Percentiles rank a stretch among this genome's conserved stretches.
phyloP scores from a whole-genome alignment of 2,888 invertebrate genomes.

The Eulithis testata region DNA sequence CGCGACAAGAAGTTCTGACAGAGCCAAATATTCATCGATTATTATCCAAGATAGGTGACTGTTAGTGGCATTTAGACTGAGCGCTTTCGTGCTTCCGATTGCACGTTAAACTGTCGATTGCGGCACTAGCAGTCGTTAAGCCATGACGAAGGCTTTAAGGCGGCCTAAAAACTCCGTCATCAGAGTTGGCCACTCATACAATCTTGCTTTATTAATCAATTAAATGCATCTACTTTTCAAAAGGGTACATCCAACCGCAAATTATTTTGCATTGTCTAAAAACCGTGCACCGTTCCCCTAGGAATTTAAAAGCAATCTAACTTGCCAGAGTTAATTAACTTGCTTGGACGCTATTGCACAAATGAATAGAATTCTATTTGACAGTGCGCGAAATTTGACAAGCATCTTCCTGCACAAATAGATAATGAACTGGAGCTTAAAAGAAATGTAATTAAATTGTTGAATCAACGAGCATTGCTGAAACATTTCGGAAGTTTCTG shows the following conservation, averaged over 20 bases:
- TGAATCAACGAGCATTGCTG: neutral
- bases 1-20: too few relatives aligned
- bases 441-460: slow-evolving; percentile 1
- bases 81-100: too few relatives aligned
- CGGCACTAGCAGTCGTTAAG: too few relatives aligned
- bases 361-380: neutral
- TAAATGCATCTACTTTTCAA: neutral
- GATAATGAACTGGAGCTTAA: neutral
- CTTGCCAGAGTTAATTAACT: neutral
- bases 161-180: too few relatives aligned
- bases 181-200: too few relatives aligned
- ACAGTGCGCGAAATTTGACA: neutral
- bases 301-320: neutral
- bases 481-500: slow-evolving; percentile 1
- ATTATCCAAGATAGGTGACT: too few relatives aligned
- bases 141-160: too few relatives aligned
- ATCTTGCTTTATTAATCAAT: too few relatives aligned
- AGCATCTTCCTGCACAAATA: neutral
- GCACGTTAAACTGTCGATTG: too few relatives aligned
- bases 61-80: too few relatives aligned
- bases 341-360: neutral
- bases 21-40: too few relatives aligned
- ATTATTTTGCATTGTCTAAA: neutral
- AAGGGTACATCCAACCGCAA: neutral
- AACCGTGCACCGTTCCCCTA: neutral